Conservation (phyloP, 2,797 vertebrate genomes). For the Crax fasciolata region DNA sequence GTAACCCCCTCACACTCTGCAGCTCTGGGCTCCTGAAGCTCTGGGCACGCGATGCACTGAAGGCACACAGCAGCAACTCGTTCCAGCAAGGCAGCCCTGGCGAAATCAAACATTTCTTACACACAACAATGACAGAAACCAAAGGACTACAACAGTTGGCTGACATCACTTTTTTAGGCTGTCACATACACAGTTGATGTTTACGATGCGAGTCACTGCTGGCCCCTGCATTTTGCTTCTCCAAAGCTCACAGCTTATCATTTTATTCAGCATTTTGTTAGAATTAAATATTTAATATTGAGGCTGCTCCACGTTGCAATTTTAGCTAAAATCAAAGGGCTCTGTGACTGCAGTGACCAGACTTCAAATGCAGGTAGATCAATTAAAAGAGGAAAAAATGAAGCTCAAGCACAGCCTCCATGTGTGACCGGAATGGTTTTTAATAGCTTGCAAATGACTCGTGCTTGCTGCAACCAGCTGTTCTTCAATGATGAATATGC, state of each 20-base stretch:
- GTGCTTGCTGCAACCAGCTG: constrained; percentile 88
- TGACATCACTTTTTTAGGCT: constrained; percentile 8
- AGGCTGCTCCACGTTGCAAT: constrained; percentile 87
- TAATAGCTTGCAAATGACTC: constrained; percentile 85
- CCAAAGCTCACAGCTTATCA: constrained; percentile 77
- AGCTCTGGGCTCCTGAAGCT: constrained; percentile 1
- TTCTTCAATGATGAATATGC: constrained; percentile 90
- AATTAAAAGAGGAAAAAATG: constrained; percentile 83
- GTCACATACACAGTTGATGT: constrained; percentile 32
- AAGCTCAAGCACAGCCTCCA: constrained; percentile 81
- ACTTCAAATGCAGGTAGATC: constrained; percentile 93
- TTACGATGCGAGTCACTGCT: constrained; percentile 58
- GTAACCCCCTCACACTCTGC: not conserved
- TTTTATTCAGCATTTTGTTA: constrained; percentile 86
- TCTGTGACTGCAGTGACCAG: constrained; percentile 91
- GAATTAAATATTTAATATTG: constrained; percentile 92
- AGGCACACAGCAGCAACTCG: constrained; percentile 25
- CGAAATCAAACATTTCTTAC: constrained; percentile 33
- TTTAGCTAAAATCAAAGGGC: constrained; percentile 92
- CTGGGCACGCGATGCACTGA: not conserved
- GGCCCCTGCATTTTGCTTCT: constrained; percentile 68
- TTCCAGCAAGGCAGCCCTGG: constrained; percentile 5
- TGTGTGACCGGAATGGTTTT: constrained; percentile 82
- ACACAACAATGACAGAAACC: not conserved
- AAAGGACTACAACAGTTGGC: constrained; percentile 35